These are phyloP conservation scores for Burhinus bistriatus DNA, from an alignment of 2,113 vertebrate genomes.

Conservation along the genomic window DNA sequence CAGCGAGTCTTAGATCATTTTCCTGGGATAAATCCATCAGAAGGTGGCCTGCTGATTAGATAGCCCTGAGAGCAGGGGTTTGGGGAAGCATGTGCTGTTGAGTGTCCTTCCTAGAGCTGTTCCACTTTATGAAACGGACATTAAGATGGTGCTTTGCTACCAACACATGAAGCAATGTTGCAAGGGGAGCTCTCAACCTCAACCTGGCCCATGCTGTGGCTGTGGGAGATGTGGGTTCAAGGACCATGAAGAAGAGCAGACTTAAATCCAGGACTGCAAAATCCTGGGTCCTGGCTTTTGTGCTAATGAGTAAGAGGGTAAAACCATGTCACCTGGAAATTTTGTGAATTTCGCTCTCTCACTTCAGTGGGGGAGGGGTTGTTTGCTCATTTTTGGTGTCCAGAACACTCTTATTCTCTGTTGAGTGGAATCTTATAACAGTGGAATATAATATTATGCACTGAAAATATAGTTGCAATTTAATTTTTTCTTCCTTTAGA, in stretches of 20 bases:
- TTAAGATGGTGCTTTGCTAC: background rate
- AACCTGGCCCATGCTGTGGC: no score
- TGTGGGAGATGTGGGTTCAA: no score
- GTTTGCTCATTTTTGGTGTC: background rate
- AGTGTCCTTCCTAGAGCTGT: background rate
- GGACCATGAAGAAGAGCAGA: no score
- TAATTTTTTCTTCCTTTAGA: background rate
- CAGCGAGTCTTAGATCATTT: background rate
- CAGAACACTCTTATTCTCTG: background rate
- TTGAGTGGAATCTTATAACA: background rate
- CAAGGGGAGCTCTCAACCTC: no score
- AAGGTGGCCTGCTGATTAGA: background rate
- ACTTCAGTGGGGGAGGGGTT: background rate
- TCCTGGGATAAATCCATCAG: background rate
- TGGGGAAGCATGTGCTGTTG: background rate
- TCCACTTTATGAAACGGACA: background rate
- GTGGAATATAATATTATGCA: background rate
- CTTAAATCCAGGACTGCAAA: no score
- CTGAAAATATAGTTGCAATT: background rate
- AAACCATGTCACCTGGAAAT: no score
- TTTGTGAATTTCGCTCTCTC: no score
- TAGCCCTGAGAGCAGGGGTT: background rate
- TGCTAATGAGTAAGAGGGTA: no score
- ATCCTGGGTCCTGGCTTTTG: no score
- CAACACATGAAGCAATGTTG: background rate